Evolutionary conservation across 2,888 invertebrate genomes (phyloP), one percentile per base, ranked within the genome.

Genomic region (Odontocolon sp.): DNA sequence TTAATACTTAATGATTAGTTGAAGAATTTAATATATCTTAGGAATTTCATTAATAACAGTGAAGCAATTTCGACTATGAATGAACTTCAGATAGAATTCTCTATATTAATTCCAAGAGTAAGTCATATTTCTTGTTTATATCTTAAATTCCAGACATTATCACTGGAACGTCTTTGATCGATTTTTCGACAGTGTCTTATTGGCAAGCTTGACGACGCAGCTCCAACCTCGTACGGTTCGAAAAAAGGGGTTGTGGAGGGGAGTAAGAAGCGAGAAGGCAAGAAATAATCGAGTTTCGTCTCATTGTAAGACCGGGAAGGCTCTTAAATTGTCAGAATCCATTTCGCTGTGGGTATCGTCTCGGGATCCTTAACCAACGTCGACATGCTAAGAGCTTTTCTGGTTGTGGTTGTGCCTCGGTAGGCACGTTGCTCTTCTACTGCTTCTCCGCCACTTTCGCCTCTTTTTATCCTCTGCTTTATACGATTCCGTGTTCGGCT

Each of bases 371-470:
- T 85, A 87, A 88, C 82, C 79, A 82, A 80, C 75, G 78, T 78
- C 82, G 88, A 88, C 88, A 85, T 84, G 83, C 85, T 87, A 86
- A 88, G 87, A 88, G 88, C 88, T 88, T 87, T 81, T 84, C 83
- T n/a, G n/a, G 81, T 83, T 76, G 80, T 76, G 26, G 75, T n/a
- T 75, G 56, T 63, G 56, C 54, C 80, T 81, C 57, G 45, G 54
- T 56, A 57, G 42, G 61, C 45, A 50, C 61, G 26, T 57, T 66
- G 64, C 72, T 64, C 66, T 63, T 63, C 52, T 57, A 45, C 31
- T 63, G 57, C 40, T 45, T 23, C 36, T 56, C 40, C 52, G n/a
- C n/a, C 26, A 26, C 23, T 36, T 52, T 16, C 16, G 6, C 2
- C 45, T 26, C 63, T 72, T 59, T 59, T 45, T 33, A 38, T 54